phyloP scores from a whole-genome alignment of 2,113 vertebrate genomes.

The Gnathonemus longibarbis region DNA sequence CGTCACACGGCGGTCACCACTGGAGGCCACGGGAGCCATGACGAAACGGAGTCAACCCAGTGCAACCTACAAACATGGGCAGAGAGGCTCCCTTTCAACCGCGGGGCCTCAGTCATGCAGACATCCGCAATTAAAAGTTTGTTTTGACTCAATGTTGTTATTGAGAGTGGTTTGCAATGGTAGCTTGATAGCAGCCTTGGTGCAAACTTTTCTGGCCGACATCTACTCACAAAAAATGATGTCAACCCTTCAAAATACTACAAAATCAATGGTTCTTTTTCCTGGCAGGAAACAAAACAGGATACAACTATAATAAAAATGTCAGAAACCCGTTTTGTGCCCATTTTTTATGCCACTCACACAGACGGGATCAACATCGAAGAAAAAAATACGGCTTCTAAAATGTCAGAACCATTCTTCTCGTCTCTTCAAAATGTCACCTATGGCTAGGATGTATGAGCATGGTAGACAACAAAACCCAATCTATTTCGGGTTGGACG shows the following conservation, averaged over 20 bases:
- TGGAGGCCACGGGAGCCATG: background rate
- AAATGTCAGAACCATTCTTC: conserved; percentile 8
- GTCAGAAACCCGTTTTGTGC: background rate
- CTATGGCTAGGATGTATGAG: background rate
- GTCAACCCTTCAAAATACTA: background rate
- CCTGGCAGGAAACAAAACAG: background rate
- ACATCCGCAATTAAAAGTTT: background rate
- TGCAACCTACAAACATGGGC: background rate
- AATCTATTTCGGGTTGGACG: background rate
- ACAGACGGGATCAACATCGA: background rate
- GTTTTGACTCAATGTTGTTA: conserved; percentile 1
- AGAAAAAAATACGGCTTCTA: background rate
- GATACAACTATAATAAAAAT: background rate
- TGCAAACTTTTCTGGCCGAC: background rate
- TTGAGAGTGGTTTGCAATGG: background rate
- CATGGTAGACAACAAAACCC: background rate
- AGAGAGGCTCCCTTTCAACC: background rate
- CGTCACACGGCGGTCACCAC: background rate
- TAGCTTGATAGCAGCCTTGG: background rate
- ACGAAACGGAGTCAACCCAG: background rate
- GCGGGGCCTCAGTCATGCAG: background rate
- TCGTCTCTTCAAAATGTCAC: background rate
- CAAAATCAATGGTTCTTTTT: background rate
- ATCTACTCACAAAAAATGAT: background rate
- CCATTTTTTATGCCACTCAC: background rate